Percentiles rank a stretch among this genome's conserved stretches.
These are phyloP conservation scores for human (Homo sapiens) DNA, from an alignment of 2,113 vertebrate species.

Conservation along the genomic window GRCh38 chr2:96528001-96528500, in stretches of 20 bases:
- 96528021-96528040: background rate
- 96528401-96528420: background rate
- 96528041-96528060: background rate
- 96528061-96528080: background rate
- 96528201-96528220: conserved; percentile 78
- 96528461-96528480: background rate
- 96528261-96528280: conserved; percentile 31
- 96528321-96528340: background rate
- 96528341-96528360: background rate
- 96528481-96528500: background rate
- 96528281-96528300: background rate
- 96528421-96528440: background rate
- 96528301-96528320: conserved; percentile 43
- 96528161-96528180: conserved; percentile 68
- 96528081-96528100: background rate
- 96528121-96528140: conserved; percentile 62
- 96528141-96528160: background rate
- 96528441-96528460: background rate
- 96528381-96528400: no score
- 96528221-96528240: conserved; percentile 69
- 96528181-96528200: conserved; percentile 79
- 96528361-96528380: background rate
- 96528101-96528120: conserved; percentile 27
- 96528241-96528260: conserved; percentile 56
- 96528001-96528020: background rate